Evolutionary conservation across 2,113 vertebrate genomes (phyloP), one percentile per base, ranked within the genome.

Genomic region (Apteryx owenii): DNA sequence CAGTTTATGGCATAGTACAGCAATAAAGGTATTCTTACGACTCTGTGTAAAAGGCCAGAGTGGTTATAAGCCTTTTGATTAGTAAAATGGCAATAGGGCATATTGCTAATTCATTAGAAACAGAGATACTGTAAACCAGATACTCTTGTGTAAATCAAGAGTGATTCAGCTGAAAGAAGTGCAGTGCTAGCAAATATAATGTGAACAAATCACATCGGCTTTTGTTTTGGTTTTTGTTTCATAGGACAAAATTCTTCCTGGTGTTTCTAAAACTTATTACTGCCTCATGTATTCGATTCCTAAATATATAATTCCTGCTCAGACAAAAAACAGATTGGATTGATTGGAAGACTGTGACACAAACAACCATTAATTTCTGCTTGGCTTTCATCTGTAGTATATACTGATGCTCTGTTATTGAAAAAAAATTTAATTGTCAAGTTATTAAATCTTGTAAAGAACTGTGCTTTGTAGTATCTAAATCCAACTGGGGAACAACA

Each of bases 371-470:
- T 70, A 79, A 77, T 85, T 95, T 84, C 60, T 92, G 54, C n/a
- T 66, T 77, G 64, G 19, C 9, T 64, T 65, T 65, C 36, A 56
- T 75, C 28, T 40, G n/a, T 38, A 11, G 36, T 25, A 28, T 23
- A 16, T 17, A 40, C 22, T 22, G 53, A 54, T 85, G 36, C 26
- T 51, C 58, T 86, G 25, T 42, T 71, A 64, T 1, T 2, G 4
- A 51, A 82, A 81, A 89, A 70, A 61, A 48, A 18, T n/a, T 69
- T 17, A 95, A 93, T 65, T 60, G 51, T 60, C 70, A 77, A 33
- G 69, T 88, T 95, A 95, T 91, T 96, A 93, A 83, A 91, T 85
- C 50, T 91, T 80, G 60, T 64, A 86, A 93, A 83, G 29, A 79
- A 81, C 26, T 46, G 17, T 82, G 48, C 46, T 95, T 96, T 60